Percentiles rank a stretch among this genome's conserved stretches.
Evolutionary conservation across 2,888 invertebrate genomes (phyloP).

Genomic region (Pemphredon lugubris): DNA sequence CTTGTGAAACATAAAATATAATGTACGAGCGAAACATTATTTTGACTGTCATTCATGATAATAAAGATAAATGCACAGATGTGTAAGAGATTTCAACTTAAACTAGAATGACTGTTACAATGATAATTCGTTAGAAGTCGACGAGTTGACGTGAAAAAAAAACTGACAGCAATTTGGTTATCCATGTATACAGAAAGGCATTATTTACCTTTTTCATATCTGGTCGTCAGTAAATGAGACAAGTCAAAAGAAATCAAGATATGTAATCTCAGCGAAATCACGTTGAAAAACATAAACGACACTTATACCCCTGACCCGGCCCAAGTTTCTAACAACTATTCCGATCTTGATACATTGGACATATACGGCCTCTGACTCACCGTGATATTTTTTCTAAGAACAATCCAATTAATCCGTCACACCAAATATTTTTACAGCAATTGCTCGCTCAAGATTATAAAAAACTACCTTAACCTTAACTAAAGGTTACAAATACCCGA

Average conservation of each 20-base stretch:
- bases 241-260: neutral
- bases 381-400: conserved; percentile 35
- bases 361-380: conserved; percentile 65
- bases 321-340: conserved; percentile 7
- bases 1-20: no score
- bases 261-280: neutral
- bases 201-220: neutral
- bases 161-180: conserved; percentile 13
- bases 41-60: neutral
- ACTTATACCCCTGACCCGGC: neutral
- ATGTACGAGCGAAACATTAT: no score
- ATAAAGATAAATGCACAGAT: neutral
- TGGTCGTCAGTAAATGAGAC: neutral
- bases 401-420: conserved; percentile 2
- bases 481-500: conserved; percentile 45
- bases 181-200: neutral
- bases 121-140: neutral
- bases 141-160: conserved; percentile 2
- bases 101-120: no score
- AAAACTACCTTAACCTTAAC: neutral
- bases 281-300: neutral
- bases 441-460: neutral
- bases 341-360: conserved; percentile 29
- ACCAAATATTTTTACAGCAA: conserved; percentile 6
- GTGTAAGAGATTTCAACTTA: no score